Evolutionary conservation across 2,113 vertebrate genomes (phyloP).

Genomic region (Oxyruncus cristatus): DNA sequence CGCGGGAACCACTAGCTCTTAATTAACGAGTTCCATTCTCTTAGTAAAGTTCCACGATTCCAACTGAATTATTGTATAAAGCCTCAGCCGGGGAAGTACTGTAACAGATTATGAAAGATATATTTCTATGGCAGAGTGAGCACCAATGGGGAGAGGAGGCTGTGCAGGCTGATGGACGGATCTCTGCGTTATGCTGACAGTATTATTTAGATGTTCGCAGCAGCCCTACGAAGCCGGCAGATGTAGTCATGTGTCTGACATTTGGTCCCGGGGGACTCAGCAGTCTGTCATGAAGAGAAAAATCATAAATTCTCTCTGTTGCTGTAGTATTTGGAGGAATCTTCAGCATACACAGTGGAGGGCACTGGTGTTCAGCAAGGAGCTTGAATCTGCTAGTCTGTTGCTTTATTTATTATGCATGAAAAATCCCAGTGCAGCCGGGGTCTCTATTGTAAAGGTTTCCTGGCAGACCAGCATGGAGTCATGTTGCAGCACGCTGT

Average conservation of each 20-base stretch:
- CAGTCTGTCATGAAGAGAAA: neutral
- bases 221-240: neutral
- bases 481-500: constrained; percentile 53
- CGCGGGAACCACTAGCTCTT: fast-evolving
- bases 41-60: neutral
- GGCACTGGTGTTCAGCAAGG: constrained; percentile 52
- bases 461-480: constrained; percentile 60
- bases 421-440: constrained; percentile 42
- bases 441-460: constrained; percentile 38
- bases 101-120: neutral
- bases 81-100: neutral
- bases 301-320: neutral
- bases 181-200: neutral
- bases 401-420: constrained; percentile 67
- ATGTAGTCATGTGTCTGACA: constrained; percentile 26
- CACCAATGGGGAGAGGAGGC: neutral
- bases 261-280: neutral
- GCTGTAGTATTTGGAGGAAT: neutral
- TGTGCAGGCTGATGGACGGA: neutral
- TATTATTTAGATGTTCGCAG: neutral
- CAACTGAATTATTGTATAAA: neutral
- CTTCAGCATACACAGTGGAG: neutral
- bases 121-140: constrained; percentile 8
- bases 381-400: neutral
- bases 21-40: neutral